Percentiles rank a stretch among this genome's conserved stretches.
Evolutionary conservation across 1,140 invertebrate genomes (phyloP).

Genomic region (Drosophila chauvacae): DNA sequence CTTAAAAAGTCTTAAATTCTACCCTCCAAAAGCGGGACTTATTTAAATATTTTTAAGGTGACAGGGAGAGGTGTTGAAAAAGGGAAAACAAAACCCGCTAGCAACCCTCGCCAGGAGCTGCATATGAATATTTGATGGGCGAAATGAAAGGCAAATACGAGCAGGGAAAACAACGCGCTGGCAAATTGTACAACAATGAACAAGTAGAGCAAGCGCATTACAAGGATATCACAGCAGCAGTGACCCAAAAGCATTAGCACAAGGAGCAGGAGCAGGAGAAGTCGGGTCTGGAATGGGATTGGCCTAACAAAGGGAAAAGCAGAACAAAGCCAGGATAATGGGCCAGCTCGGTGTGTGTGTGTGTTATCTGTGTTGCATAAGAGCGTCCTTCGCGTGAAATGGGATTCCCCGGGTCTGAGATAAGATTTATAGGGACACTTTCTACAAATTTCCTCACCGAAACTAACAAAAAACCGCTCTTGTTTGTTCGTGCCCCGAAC

Average conservation of each 20-base stretch:
- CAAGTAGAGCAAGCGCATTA: constrained; percentile 69
- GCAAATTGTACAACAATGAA: constrained; percentile 74
- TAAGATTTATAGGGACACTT: constrained; percentile 55
- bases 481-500: constrained; percentile 29
- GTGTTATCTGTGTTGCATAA: constrained; percentile 40
- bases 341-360: constrained; percentile 17
- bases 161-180: constrained; percentile 43
- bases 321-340: constrained; percentile 56
- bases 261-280: background rate
- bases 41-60: constrained; percentile 22
- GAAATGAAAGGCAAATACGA: constrained; percentile 73
- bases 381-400: constrained; percentile 46
- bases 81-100: constrained; percentile 1
- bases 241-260: constrained; percentile 75
- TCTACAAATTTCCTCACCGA: constrained; percentile 61
- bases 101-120: constrained; percentile 28
- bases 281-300: constrained; percentile 22
- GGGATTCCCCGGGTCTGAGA: constrained; percentile 10
- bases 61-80: constrained; percentile 15
- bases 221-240: constrained; percentile 63
- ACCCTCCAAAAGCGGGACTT: background rate
- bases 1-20: background rate
- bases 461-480: constrained; percentile 52
- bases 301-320: constrained; percentile 23
- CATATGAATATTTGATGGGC: constrained; percentile 69